These are phyloP conservation scores for Torymus texanus DNA, from an alignment of 2,888 invertebrate species.

Conservation along the genomic window DNA sequence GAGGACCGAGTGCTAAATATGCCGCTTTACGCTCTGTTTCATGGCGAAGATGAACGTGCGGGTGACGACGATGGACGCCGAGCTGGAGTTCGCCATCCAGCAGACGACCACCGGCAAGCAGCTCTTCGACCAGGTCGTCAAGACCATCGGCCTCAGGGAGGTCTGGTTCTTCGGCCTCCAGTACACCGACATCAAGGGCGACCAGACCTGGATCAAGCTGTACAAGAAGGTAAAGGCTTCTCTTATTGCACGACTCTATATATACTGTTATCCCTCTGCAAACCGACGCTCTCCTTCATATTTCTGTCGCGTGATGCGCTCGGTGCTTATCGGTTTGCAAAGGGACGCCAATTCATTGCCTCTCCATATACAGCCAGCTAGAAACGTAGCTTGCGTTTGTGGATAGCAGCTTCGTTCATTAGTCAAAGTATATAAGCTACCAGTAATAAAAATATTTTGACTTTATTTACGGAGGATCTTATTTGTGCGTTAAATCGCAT, in stretches of 20 bases:
- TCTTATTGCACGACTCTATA: not conserved
- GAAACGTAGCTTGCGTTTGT: too few species aligned
- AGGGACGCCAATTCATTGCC: too few species aligned
- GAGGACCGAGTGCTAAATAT: not conserved
- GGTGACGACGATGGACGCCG: constrained; percentile 99
- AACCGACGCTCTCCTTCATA: too few species aligned
- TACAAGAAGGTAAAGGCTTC: constrained; percentile 95
- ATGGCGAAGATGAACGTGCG: constrained; percentile 94
- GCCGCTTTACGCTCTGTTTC: not conserved
- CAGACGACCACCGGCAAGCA: constrained; percentile 99
- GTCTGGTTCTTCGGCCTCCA: constrained; percentile 99
- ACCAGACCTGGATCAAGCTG: constrained; percentile 98
- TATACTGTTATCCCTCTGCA: not conserved
- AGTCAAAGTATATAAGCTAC: too few species aligned
- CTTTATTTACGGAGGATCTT: too few species aligned
- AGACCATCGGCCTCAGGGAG: constrained; percentile 98
- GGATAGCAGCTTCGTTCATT: too few species aligned
- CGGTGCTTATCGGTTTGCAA: too few species aligned
- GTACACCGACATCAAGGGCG: constrained; percentile 98
- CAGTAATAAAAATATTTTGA: too few species aligned
- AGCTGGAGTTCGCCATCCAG: constrained; percentile 99
- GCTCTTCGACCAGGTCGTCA: constrained; percentile 99
- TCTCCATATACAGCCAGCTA: too few species aligned
- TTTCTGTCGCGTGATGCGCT: too few species aligned
- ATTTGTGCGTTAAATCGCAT: too few species aligned